A percentile compares a stretch with the other conserved stretches of the same genome.
phyloP scores from a whole-genome alignment of 2,113 vertebrate genomes.

The Microtus oregoni region DNA sequence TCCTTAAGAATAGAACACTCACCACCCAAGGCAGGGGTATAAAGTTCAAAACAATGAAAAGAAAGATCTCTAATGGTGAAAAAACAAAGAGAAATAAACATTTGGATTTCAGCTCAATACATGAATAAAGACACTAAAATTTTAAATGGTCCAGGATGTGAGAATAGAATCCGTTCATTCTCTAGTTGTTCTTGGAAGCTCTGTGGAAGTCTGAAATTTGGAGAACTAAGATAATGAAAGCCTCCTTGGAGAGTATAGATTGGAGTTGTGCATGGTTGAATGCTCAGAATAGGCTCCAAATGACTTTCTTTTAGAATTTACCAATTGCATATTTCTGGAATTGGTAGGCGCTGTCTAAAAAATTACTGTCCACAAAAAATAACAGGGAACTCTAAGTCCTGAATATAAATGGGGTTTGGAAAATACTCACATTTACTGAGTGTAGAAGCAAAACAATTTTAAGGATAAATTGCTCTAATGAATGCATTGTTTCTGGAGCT shows the following conservation, averaged over 20 bases:
- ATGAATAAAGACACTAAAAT: constrained; percentile 15
- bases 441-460: neutral
- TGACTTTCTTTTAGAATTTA: neutral
- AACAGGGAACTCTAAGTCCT: neutral
- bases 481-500: neutral
- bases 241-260: neutral
- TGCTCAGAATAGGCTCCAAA: neutral
- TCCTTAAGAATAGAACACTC: neutral
- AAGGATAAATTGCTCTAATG: neutral
- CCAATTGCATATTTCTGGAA: neutral
- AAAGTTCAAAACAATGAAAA: neutral
- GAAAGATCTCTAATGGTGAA: neutral
- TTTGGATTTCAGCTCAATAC: constrained; percentile 15
- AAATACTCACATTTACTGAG: neutral
- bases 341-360: neutral
- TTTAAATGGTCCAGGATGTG: neutral
- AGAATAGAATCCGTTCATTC: neutral
- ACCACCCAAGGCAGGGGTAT: neutral
- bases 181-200: neutral
- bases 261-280: neutral
- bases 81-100: neutral
- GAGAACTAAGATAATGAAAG: neutral
- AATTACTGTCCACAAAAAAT: neutral
- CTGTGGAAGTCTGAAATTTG: neutral
- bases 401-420: neutral